phyloP scores from a whole-genome alignment of 92 coral and sea anemone species.

The Umimayanthus kanabou region DNA sequence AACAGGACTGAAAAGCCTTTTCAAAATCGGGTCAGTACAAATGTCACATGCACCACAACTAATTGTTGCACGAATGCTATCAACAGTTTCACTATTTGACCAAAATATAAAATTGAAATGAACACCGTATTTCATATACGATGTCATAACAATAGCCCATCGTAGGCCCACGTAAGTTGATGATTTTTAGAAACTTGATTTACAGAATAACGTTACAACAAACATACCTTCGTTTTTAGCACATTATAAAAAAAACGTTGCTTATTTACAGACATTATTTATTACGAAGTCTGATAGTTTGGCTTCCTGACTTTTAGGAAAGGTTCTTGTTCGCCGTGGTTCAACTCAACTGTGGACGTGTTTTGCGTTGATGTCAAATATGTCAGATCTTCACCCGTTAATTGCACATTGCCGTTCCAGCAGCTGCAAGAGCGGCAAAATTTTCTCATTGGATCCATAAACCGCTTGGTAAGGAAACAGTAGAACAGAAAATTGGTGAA shows the following conservation, averaged over 20 bases:
- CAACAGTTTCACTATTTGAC: no score
- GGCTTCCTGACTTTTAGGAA: slow-evolving; percentile 21
- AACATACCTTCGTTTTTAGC: background rate
- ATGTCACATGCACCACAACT: no score
- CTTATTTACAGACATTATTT: background rate
- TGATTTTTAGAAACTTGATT: background rate
- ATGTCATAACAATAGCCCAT: no score
- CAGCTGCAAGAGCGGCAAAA: background rate
- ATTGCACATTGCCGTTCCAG: background rate
- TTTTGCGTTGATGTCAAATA: background rate
- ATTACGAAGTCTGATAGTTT: slow-evolving; percentile 16
- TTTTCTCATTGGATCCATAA: background rate
- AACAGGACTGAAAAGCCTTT: no score
- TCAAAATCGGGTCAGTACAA: no score
- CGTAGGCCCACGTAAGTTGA: background rate
- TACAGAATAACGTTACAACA: no score
- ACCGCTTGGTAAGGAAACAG: slow-evolving; percentile 29
- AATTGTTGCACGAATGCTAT: no score
- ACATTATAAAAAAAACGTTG: background rate
- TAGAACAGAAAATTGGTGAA: slow-evolving; percentile 27
- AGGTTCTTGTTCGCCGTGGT: slow-evolving; percentile 19
- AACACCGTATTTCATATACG: no score
- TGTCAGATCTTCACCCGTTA: slow-evolving; percentile 13
- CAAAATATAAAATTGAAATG: no score
- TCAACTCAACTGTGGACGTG: slow-evolving; percentile 20